A percentile compares a stretch with the other conserved stretches of the same genome.
Evolutionary conservation across 2,113 vertebrate genomes (phyloP).

Genomic region (Rhinogobius similis): DNA sequence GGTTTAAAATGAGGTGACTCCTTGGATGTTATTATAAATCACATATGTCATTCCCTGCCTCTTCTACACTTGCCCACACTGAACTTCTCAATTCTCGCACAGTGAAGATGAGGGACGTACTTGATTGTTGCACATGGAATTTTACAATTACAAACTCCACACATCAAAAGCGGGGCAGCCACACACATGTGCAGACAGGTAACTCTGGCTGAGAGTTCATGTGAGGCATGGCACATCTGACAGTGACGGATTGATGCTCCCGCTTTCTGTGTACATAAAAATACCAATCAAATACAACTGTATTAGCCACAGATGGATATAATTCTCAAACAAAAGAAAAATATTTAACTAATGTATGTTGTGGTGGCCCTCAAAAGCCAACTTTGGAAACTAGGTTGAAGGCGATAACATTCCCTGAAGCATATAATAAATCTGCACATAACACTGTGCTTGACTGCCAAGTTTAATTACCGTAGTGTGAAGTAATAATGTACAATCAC

Average conservation of each 20-base stretch:
- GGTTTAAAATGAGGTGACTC: background rate
- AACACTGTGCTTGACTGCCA: conserved; percentile 6
- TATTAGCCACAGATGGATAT: conserved; percentile 14
- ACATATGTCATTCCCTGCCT: background rate
- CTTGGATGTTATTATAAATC: background rate
- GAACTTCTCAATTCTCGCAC: conserved; percentile 7
- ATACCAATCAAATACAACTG: conserved; percentile 18
- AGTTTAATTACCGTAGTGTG: conserved; percentile 24
- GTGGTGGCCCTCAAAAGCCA: conserved; percentile 19
- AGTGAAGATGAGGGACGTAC: conserved; percentile 19
- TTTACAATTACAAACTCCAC: conserved; percentile 33
- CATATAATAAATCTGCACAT: conserved; percentile 29
- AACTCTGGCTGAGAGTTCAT: conserved; percentile 16
- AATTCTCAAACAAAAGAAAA: conserved; percentile 31
- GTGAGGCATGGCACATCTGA: conserved; percentile 32
- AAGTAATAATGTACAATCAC: conserved; percentile 12
- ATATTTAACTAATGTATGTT: conserved; percentile 8
- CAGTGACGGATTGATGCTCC: conserved; percentile 49
- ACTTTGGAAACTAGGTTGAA: conserved; percentile 26
- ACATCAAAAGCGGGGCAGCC: conserved; percentile 16
- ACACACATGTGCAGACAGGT: conserved; percentile 42
- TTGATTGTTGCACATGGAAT: conserved; percentile 14
- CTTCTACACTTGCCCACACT: conserved; percentile 5
- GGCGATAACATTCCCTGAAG: conserved; percentile 23
- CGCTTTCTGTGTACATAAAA: conserved; percentile 45